Base-by-base conservation (phyloP, 35 echinoderm and acorn worm species). In the Heliocidaris tuberculata region DNA sequence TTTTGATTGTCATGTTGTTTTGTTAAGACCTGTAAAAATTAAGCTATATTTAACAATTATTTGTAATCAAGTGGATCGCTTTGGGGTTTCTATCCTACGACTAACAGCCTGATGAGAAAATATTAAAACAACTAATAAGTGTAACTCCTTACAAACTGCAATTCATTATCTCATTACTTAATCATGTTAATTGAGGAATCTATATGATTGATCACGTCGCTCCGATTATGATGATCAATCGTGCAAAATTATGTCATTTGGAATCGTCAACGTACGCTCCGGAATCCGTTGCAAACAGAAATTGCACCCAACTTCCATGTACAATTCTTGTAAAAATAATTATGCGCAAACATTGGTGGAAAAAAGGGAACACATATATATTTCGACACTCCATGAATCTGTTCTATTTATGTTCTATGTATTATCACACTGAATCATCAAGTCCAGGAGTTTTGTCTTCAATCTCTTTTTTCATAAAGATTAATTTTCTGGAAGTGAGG, bases 61-160 rank as follows among this genome's bases (percentile, higher is more conserved):
- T 32, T 89, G 87, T 89, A 89, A 32, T 89, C 87, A 89, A 89
- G 87, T 89, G 87, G 87, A 89, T 89, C 47, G 87, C 87, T 89
- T n/a, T 48, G 31, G 87, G 87, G 31, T 89, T 89, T 47, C 24
- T 89, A 15, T 89, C 31, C 47, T 48, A 19, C 47, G 31, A 89
- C 87, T 89, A 89, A 89, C 87, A 89, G 27, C 65, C 17, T 78
- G 21, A n/a, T 78, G 27, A 78, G 21, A 78, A n/a, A 19, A 78
- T 7, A n/a, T 7, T 17, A 60, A 78, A 78, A 7, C 21, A 8
- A 78, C 65, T 78, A 78, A 78, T 78, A 78, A 78, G 21, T 78
- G 35, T 78, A 78, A 78, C 65, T 27, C 65, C 65, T 78, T n/a
- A 78, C 65, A 78, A n/a, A n/a, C 19, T 21, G 21, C 65, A 27